Base-by-base conservation (phyloP, 2,797 vertebrate genomes). In the Atherinosoma microstoma region DNA sequence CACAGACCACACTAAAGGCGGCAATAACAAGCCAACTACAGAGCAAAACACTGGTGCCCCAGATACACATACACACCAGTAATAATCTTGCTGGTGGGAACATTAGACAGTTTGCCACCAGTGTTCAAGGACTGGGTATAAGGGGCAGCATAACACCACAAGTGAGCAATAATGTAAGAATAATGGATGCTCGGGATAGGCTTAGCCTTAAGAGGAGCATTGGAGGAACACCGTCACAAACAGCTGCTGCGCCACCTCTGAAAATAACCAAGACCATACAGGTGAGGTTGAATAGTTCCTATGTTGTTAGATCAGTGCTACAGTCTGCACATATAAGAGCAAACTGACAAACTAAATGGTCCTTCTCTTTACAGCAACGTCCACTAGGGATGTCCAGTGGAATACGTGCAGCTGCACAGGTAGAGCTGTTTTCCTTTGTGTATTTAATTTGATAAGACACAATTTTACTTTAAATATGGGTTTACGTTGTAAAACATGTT, bases 231-330 rank as follows among this genome's bases (percentile, higher is more conserved):
- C 90, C 91, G 3, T 76, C 91, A 30, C 76, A 94, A 60, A 85
- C 91, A 18, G 90, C 89, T 1, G 53, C 70, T 49, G 91, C 92
- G 20, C 94, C 95, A 4, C 93, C 95, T 2, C 22, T 99, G 73
- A 98, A 98, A 87, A 97, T 99, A 91, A 99, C 97, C 74, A 99
- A 99, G 94, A 99, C 98, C 65, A 98, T 99, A 80, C 98, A 99
- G 95, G 98, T 97, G 85, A 88, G 82, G 6, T 27, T 18, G 0
- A 68, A 49, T 3, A 36, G 3, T 15, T 22, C 4, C 0, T 20
- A 45, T 51, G 9, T 27, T 34, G 6, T 0, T 16, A 35, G 13
- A 58, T 64, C 2, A 4, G 8, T 53, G 29, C 29, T 59, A 3
- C 0, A 47, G 3, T 18, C 3, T 18, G 34, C 38, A 2, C 36